Evolutionary conservation across 2,797 vertebrate species (phyloP).

Genomic region (Pelobates cultripes): DNA sequence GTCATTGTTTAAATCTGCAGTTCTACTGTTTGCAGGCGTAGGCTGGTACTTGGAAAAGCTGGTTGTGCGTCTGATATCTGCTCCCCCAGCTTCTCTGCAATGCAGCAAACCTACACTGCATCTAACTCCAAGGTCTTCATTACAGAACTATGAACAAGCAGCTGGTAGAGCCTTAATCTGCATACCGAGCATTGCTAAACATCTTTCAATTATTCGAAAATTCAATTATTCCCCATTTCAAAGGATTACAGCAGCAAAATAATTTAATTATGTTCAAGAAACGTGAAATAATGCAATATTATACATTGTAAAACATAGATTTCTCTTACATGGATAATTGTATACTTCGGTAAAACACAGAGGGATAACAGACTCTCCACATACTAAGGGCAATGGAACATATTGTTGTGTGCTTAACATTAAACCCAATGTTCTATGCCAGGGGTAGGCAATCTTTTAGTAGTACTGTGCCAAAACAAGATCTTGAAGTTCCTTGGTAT

Average conservation of each 20-base stretch:
- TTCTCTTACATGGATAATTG: too few relatives aligned
- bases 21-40: conserved; percentile 15
- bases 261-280: too few relatives aligned
- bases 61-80: conserved; percentile 18
- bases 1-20: conserved; percentile 28
- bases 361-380: too few relatives aligned
- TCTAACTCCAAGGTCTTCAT: background rate
- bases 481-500: too few relatives aligned
- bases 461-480: too few relatives aligned
- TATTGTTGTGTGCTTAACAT: too few relatives aligned
- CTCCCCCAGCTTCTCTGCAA: conserved; percentile 39
- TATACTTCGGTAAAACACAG: too few relatives aligned
- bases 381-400: too few relatives aligned
- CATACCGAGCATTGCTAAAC: background rate
- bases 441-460: too few relatives aligned
- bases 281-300: too few relatives aligned
- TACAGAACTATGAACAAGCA: background rate
- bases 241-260: background rate
- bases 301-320: too few relatives aligned
- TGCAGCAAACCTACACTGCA: conserved; percentile 26
- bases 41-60: conserved; percentile 9
- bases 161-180: background rate
- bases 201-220: background rate
- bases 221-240: background rate
- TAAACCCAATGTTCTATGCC: too few relatives aligned